Base-by-base conservation (phyloP, 2,797 vertebrate species). In the Benthosema pterotum region DNA sequence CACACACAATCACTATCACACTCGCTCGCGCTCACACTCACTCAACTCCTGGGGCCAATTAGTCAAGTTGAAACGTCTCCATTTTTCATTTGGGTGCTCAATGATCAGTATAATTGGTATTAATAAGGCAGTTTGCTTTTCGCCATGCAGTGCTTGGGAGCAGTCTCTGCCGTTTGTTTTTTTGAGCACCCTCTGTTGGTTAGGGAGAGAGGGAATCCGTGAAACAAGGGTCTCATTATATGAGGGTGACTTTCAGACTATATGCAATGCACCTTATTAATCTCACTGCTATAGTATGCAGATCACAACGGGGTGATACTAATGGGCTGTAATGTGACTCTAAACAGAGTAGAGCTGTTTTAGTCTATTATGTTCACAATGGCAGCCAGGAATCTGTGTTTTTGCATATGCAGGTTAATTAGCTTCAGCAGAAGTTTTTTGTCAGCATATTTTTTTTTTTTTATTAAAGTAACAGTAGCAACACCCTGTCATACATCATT, bases 71-170 rank as follows among this genome's bases (percentile, higher is more conserved):
- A 92, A 94, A 95, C 78, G 83, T 95, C 92, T 94, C 93, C 85
- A 94, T 95, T 95, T 86, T 95, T 93, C 87, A 91, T 93, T 92
- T 90, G 89, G 92, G 91, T 91, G 89, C 88, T 95, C 93, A 94
- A 83, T 75, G 83, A 93, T 94, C 92, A 92, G 92, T 80, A 90
- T 95, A 97, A 96, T 95, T 95, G 89, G 89, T 93, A 95, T 95
- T 93, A 94, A 94, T 93, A 93, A 82, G 63, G 72, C 90, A 89
- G 90, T 94, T 90, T 91, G 32, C 32, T 79, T 75, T 90, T 83
- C 85, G 87, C 89, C 89, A n/a, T n/a, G n/a, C n/a, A 88, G 68
- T 38, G 91, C 92, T 91, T 90, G 79, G 83, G 61, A 87, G 63
- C 32, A 5, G 83, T 83, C 91, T 85, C 89, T 93, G 79, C 79